These are phyloP conservation scores for Loxodonta africana DNA, from an alignment of 2,113 vertebrate species.

Conservation along the genomic window DNA sequence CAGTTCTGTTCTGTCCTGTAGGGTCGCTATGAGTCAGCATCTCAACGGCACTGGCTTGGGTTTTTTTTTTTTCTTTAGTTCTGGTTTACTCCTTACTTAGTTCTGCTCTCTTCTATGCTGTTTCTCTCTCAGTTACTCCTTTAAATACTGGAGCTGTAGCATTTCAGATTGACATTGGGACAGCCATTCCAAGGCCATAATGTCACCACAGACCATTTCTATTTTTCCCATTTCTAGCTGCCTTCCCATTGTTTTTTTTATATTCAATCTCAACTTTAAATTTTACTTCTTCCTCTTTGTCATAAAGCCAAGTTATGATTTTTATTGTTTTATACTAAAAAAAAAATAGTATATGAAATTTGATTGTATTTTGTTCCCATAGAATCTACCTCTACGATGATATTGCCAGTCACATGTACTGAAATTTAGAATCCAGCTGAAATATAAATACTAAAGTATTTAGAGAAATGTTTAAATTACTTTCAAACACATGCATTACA, in stretches of 20 bases:
- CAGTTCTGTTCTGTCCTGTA: no score
- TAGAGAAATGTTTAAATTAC: conserved; percentile 57
- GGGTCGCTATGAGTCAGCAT: no score
- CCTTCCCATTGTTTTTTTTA: neutral
- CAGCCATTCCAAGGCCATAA: neutral
- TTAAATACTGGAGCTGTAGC: neutral
- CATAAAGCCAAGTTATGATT: neutral
- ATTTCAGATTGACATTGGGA: neutral
- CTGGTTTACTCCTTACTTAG: neutral
- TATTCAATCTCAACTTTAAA: neutral
- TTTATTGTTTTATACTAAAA: neutral
- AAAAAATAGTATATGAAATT: conserved; percentile 13
- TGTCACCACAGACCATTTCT: neutral
- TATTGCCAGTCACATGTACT: conserved; percentile 3
- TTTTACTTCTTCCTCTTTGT: conserved; percentile 15
- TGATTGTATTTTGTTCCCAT: neutral
- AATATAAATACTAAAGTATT: conserved; percentile 47
- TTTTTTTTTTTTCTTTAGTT: neutral
- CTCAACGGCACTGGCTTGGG: no score
- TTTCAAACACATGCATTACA: neutral
- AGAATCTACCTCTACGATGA: neutral
- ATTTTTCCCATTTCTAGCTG: neutral
- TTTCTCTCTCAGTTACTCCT: neutral
- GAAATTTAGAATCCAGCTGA: conserved; percentile 21
- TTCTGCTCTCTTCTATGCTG: accelerated